phyloP scores from a whole-genome alignment of 2,797 vertebrate species.

The Xenopus petersii region DNA sequence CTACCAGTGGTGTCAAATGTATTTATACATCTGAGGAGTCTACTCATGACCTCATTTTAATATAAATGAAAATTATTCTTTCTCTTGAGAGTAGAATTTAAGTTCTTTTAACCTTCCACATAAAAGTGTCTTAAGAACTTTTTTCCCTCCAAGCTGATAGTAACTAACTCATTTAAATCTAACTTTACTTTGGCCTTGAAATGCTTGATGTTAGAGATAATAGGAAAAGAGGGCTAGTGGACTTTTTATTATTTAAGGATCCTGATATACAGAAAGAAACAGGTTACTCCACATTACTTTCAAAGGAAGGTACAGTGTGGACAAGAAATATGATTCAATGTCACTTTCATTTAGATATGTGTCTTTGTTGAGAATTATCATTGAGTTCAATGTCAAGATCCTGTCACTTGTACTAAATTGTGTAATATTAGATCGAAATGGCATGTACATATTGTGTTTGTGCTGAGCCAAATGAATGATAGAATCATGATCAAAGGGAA shows the following conservation, averaged over 20 bases:
- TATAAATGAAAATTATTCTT: slow-evolving; percentile 38
- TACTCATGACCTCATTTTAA: slow-evolving; percentile 23
- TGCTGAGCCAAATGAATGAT: slow-evolving; percentile 5
- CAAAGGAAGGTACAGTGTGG: background rate
- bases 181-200: slow-evolving; percentile 24
- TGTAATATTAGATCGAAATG: slow-evolving; percentile 10
- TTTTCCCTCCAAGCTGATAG: slow-evolving; percentile 18
- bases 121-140: slow-evolving; percentile 36
- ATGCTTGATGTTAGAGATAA: slow-evolving; percentile 25
- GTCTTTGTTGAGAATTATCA: slow-evolving; percentile 8
- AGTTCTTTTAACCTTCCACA: slow-evolving; percentile 44
- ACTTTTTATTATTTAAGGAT: background rate
- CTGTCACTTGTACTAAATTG: slow-evolving; percentile 7
- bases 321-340: slow-evolving; percentile 8
- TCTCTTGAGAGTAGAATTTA: slow-evolving; percentile 17
- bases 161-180: slow-evolving; percentile 17
- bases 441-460: slow-evolving; percentile 12
- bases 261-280: background rate
- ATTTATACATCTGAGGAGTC: slow-evolving; percentile 25
- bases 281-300: background rate
- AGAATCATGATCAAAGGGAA: slow-evolving; percentile 15
- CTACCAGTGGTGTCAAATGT: slow-evolving; percentile 25
- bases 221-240: slow-evolving; percentile 5
- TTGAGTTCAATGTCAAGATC: slow-evolving; percentile 2
- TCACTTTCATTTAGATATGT: background rate